Conservation (phyloP, 1,140 invertebrate species). For the Orchestia grillus region DNA sequence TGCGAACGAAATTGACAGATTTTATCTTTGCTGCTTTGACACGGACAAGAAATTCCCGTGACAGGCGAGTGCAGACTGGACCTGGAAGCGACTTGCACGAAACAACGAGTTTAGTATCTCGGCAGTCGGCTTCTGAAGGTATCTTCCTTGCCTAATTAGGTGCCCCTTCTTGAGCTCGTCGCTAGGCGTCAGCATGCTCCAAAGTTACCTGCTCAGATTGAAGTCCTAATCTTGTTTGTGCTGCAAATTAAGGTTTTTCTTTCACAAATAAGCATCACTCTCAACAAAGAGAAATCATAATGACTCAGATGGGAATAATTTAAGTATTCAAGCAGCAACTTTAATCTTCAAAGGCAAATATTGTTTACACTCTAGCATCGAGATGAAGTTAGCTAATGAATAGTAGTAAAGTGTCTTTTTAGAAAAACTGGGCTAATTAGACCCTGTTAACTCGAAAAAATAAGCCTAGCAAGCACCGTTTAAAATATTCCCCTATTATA, state of each 20-base stretch:
- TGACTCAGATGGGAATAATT: not conserved
- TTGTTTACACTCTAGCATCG: no score
- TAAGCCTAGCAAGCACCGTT: no score
- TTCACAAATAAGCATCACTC: not conserved
- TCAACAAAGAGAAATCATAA: not conserved
- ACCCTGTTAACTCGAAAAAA: no score
- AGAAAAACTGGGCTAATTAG: no score
- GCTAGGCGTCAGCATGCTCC: not conserved
- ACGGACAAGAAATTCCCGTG: not conserved
- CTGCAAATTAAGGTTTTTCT: not conserved
- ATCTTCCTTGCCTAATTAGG: not conserved
- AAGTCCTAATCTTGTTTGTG: not conserved
- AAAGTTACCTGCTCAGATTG: not conserved
- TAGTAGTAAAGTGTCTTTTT: no score
- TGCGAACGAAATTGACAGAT: not conserved
- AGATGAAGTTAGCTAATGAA: no score
- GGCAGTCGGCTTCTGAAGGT: not conserved
- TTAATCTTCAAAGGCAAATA: not conserved
- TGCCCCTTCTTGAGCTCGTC: not conserved
- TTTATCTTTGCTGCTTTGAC: not conserved
- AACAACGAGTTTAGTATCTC: not conserved
- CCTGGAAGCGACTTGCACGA: no score
- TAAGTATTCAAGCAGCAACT: not conserved
- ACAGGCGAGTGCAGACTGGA: not conserved
- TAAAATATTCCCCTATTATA: no score